Conservation (phyloP, 2,113 vertebrate species). For the Seriola rivoliana region DNA sequence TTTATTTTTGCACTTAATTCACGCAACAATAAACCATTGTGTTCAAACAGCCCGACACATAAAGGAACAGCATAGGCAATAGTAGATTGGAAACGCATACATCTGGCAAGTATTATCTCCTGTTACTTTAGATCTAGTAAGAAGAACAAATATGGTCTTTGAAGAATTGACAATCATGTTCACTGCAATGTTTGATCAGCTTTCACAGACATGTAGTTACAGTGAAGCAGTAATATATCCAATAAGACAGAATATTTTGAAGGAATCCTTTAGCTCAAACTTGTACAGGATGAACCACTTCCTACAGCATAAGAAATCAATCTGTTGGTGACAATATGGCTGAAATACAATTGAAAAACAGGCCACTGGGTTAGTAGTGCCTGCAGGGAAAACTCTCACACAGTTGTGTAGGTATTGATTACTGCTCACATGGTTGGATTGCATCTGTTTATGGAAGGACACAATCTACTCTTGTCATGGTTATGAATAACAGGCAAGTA, state of each 20-base stretch:
- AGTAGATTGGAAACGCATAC: neutral
- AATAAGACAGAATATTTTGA: neutral
- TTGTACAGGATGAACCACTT: neutral
- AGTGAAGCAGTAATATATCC: neutral
- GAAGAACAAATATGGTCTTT: neutral
- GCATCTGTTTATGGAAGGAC: neutral
- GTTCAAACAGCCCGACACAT: neutral
- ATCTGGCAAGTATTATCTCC: neutral
- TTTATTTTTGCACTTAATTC: neutral
- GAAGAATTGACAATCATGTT: neutral
- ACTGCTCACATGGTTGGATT: conserved; percentile 21
- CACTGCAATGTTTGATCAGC: neutral
- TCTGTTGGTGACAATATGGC: neutral
- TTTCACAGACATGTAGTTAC: neutral
- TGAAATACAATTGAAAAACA: conserved; percentile 56
- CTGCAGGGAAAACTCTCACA: conserved; percentile 49
- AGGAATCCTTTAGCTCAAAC: neutral
- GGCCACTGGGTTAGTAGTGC: conserved; percentile 57
- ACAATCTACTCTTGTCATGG: conserved; percentile 2
- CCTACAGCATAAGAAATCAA: neutral
- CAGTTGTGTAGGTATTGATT: conserved; percentile 50
- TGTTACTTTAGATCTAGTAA: neutral
- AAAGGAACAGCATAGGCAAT: neutral
- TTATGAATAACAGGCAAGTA: neutral
- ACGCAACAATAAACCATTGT: neutral